phyloP scores from a whole-genome alignment of 2,797 vertebrate genomes.

The Poeciliopsis infans region DNA sequence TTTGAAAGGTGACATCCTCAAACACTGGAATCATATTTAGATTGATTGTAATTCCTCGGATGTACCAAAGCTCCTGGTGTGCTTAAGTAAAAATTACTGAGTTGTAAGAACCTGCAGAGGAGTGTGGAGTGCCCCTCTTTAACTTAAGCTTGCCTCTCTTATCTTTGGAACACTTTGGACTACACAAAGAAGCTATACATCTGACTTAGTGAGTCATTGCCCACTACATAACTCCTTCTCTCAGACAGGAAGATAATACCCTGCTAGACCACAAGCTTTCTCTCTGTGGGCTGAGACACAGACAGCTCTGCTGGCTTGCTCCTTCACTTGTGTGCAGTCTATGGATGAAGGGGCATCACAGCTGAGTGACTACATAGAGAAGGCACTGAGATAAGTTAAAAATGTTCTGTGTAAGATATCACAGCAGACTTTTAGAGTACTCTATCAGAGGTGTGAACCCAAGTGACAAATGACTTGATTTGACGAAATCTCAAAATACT shows the following conservation, averaged over 20 bases:
- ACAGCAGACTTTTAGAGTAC: too few species aligned
- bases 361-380: slow-evolving; percentile 16
- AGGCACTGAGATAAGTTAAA: slow-evolving; percentile 36
- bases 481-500: neutral
- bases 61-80: slow-evolving; percentile 43
- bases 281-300: slow-evolving; percentile 41
- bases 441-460: neutral
- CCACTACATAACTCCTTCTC: slow-evolving; percentile 48
- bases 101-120: slow-evolving; percentile 30
- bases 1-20: neutral
- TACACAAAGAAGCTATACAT: slow-evolving; percentile 71
- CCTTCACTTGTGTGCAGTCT: slow-evolving; percentile 39
- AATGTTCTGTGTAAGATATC: slow-evolving; percentile 19
- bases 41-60: slow-evolving; percentile 16
- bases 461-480: neutral
- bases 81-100: slow-evolving; percentile 55
- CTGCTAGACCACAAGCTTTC: slow-evolving; percentile 62
- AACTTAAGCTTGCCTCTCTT: slow-evolving; percentile 37
- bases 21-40: slow-evolving; percentile 4
- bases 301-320: slow-evolving; percentile 47
- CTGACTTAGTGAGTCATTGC: slow-evolving; percentile 55
- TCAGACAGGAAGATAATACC: slow-evolving; percentile 74
- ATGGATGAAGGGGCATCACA: slow-evolving; percentile 33
- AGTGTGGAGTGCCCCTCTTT: slow-evolving; percentile 12
- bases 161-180: slow-evolving; percentile 49